Evolutionary conservation across 2,888 invertebrate species (phyloP).

Genomic region (Eristalis tenax): DNA sequence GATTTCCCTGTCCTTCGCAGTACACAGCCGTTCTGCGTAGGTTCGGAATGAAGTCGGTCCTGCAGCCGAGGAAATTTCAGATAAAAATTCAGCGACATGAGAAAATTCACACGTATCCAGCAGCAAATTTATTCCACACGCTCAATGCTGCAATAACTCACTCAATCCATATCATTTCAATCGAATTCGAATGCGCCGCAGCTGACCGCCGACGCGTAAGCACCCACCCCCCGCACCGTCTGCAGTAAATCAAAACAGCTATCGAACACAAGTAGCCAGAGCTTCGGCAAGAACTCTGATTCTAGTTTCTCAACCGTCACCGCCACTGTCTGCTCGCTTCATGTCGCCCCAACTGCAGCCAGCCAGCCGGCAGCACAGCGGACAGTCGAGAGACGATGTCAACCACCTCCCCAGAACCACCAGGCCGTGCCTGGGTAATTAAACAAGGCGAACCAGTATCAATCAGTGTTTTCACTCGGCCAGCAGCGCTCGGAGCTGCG

Average conservation of each 20-base stretch:
- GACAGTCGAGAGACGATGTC: slow-evolving; percentile 33
- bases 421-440: slow-evolving; percentile 44
- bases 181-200: slow-evolving; percentile 14
- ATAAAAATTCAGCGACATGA: background rate
- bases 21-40: background rate
- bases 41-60: background rate
- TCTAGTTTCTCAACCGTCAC: background rate
- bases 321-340: background rate
- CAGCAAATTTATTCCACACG: slow-evolving; percentile 26
- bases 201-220: slow-evolving; percentile 14
- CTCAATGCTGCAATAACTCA: slow-evolving; percentile 44
- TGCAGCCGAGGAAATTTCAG: background rate
- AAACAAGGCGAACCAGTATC: slow-evolving; percentile 64
- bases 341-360: background rate
- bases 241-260: slow-evolving; percentile 49
- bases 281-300: slow-evolving; percentile 11
- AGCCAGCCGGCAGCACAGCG: no score
- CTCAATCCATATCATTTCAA: slow-evolving; percentile 38
- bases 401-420: slow-evolving; percentile 57
- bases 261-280: slow-evolving; percentile 16
- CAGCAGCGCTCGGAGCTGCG: background rate
- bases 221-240: slow-evolving; percentile 10
- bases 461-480: background rate
- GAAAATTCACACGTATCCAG: slow-evolving; percentile 20
- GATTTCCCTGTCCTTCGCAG: background rate